Evolutionary conservation across 2,888 invertebrate genomes (phyloP).

Genomic region (Bruchidius siliquastri): DNA sequence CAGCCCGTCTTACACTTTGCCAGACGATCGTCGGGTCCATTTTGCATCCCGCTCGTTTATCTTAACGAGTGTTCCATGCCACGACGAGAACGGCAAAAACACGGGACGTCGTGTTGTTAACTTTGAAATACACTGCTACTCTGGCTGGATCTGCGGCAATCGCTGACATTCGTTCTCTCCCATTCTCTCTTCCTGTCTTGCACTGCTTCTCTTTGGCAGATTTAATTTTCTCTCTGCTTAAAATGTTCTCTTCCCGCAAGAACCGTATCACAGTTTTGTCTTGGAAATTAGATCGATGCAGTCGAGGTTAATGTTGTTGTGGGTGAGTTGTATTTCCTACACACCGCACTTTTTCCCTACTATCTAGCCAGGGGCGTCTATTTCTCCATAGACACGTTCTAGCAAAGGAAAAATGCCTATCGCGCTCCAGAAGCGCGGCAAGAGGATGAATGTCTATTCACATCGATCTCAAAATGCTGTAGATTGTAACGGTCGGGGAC

Average conservation of each 20-base stretch:
- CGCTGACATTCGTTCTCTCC: neutral
- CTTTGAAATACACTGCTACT: neutral
- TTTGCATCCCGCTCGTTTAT: conserved; percentile 5
- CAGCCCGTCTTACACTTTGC: neutral
- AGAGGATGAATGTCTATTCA: no score
- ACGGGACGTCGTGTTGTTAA: neutral
- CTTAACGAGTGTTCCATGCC: conserved; percentile 2
- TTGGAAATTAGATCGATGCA: neutral
- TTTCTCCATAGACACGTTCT: no score
- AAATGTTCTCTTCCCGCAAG: neutral
- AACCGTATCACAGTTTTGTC: neutral
- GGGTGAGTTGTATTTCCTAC: neutral
- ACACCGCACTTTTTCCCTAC: no score
- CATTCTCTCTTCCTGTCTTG: neutral
- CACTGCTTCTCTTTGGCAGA: neutral
- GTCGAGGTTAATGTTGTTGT: neutral
- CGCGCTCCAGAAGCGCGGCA: no score
- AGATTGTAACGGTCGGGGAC: no score
- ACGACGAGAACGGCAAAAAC: neutral
- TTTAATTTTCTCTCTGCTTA: neutral
- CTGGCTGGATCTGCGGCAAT: neutral
- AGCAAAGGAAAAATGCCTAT: no score
- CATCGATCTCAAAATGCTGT: no score
- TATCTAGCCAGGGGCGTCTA: no score
- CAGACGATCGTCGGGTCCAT: conserved; percentile 1